Evolutionary conservation across 2,797 vertebrate species (phyloP).

Genomic region (Halcyon chelicuti): DNA sequence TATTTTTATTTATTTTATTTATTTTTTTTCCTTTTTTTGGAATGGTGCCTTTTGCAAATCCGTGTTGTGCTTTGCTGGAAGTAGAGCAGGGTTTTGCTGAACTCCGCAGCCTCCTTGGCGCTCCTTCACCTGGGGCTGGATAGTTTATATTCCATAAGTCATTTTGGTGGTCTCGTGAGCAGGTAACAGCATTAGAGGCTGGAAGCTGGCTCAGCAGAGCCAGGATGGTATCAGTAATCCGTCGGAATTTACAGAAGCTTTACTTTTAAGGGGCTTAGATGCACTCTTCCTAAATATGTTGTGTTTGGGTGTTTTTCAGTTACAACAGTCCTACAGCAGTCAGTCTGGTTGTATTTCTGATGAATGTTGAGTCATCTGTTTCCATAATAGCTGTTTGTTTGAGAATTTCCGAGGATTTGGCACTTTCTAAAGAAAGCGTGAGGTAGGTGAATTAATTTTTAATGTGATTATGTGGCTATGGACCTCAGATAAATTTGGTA

Average conservation of each 20-base stretch:
- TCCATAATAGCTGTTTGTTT: constrained; percentile 39
- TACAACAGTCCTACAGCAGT: not conserved
- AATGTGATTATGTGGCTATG: not conserved
- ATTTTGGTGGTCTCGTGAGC: not conserved
- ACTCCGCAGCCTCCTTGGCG: not conserved
- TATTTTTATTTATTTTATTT: not conserved
- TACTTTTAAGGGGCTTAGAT: constrained; percentile 13
- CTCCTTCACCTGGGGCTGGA: not conserved
- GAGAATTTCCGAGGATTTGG: constrained; percentile 34
- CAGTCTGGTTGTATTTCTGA: constrained; percentile 24
- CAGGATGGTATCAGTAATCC: not conserved
- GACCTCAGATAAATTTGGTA: constrained; percentile 16
- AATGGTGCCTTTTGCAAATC: not conserved
- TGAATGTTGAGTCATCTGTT: constrained; percentile 23
- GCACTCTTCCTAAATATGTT: not conserved
- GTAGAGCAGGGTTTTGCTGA: not conserved
- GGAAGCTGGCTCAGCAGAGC: not conserved
- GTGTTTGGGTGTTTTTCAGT: not conserved
- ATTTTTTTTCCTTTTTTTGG: not conserved
- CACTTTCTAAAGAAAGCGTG: not conserved
- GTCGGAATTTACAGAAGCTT: not conserved
- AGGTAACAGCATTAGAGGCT: not conserved
- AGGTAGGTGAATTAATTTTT: constrained; percentile 32
- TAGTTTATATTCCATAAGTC: not conserved
- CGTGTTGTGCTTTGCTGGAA: not conserved